Evolutionary conservation across 2,797 vertebrate genomes (phyloP), one percentile per base, ranked within the genome.

Genomic region (Peromyscus eremicus): DNA sequence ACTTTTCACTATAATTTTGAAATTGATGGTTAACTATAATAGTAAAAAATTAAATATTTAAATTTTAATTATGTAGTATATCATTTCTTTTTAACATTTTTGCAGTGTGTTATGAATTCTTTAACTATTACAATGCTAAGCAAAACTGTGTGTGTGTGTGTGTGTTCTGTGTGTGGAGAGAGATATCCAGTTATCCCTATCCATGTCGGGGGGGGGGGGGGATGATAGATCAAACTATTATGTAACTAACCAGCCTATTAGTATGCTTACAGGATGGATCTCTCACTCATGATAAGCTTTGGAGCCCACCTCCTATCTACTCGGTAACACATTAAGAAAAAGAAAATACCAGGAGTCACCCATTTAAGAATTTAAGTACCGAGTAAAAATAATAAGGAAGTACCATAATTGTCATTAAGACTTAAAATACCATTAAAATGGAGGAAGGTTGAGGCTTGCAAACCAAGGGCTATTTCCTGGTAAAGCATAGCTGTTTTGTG

Each of bases 1-100:
- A 90, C 75, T 85, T 87, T 64, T 70, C 10, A 29, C 0, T 9
- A 66, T 1, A 6, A 70, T n/a, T 94, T 76, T 92, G 80, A 85
- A 89, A 64, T 91, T 79, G 92, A 91, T 32, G 57, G 34, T 81
- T 91, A 92, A 88, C 68, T 85, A 19, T 0, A 73, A 37, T 60
- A 91, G n/a, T 71, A 0, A 40, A 68, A 52, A 40, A 32, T 34
- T 12, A 13, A n/a, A 66, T 17, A 19, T 73, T n/a, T 83, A 71
- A 77, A 94, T n/a, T 37, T 6, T 87, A 89, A 52, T 83, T 94
- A 40, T 2, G 55, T 88, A 55, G 9, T 29, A 0, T 71, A 89
- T 92, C 10, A 46, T 80, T 89, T 95, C n/a, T 83, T 80, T 60
- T 81, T 77, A 46, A 75, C 32, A 62, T 73, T 52, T 92, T 17